Evolutionary conservation across 2,113 vertebrate genomes (phyloP), one percentile per base, ranked within the genome.

Genomic region (Lepus timidus): DNA sequence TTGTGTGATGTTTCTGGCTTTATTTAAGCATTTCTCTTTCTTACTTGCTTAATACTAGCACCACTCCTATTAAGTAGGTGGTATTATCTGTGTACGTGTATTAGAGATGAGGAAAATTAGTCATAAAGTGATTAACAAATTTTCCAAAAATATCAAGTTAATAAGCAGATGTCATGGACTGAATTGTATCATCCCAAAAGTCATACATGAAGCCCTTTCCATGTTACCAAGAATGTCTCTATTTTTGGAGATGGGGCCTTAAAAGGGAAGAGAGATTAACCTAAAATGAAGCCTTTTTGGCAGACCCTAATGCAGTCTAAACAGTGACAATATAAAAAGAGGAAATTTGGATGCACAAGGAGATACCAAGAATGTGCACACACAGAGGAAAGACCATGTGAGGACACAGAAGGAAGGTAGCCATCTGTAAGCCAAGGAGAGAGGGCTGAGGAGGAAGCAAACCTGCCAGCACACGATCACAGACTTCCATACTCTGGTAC

Each of bases 241-340:
- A 0, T n/a, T 22, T 23, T 11, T 67, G 17, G 33, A 6, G 7
- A 61, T 6, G 29, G 31, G 8, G 51, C 0, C 4, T 13, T 67
- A 68, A 76, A 89, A 33, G 22, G 22, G 25, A 83, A 67, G 33
- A 25, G 76, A 67, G 33, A 68, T 29, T 44, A 61, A 16, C 12
- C 67, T 75, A 36, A 82, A 83, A 39, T 33, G 11, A 89, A 84
- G 16, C 11, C 6, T 1, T 83, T 14, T 51, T 17, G 17, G 13
- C 31, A 0, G 7, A 22, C 23, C 20, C 6, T 51, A 62, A 64
- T 29, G 25, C 31, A 73, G 8, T 19, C 16, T 81, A 19, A 9
- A 19, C 10, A 36, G 22, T 29, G 29, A 58, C 49, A 29, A 33
- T 20, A 51, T 12, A 25, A 62, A 29, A 49, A 51, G 20, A 27